phyloP scores from a whole-genome alignment of 1,140 invertebrate genomes.

The Camponotus floridanus region DNA sequence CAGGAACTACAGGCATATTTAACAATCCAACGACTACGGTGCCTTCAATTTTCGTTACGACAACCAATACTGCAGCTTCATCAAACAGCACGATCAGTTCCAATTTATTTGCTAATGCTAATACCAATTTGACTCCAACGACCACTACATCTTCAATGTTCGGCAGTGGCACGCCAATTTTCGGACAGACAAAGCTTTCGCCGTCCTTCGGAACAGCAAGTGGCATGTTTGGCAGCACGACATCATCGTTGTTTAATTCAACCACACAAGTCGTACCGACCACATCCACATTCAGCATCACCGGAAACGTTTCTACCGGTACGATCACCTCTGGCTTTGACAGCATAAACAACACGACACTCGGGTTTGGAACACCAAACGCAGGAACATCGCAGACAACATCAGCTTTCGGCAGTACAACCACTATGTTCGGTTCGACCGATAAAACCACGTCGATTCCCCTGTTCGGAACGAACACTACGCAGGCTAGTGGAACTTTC shows the following conservation, averaged over 20 bases:
- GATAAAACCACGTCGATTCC: constrained; percentile 18
- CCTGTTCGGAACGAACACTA: constrained; percentile 56
- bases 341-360: background rate
- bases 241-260: constrained; percentile 44
- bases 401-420: constrained; percentile 2
- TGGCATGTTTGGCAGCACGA: constrained; percentile 23
- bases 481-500: constrained; percentile 51
- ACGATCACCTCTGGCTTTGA: constrained; percentile 55
- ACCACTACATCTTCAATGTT: constrained; percentile 24
- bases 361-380: constrained; percentile 60
- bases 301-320: constrained; percentile 26
- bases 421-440: constrained; percentile 20
- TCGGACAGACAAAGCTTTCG: constrained; percentile 12
- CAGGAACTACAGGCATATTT: constrained; percentile 15
- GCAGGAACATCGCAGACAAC: background rate
- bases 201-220: constrained; percentile 21
- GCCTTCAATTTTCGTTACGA: constrained; percentile 40
- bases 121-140: constrained; percentile 10
- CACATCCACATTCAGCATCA: constrained; percentile 42
- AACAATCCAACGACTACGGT: constrained; percentile 26
- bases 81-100: background rate
- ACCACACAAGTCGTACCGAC: constrained; percentile 21
- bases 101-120: constrained; percentile 44
- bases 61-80: background rate
- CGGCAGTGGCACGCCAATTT: constrained; percentile 4